Conservation (phyloP, 30 jellyfish, hydroid and myxozoan genomes). For the Aurelia aurita complex sp. Pacific region DNA sequence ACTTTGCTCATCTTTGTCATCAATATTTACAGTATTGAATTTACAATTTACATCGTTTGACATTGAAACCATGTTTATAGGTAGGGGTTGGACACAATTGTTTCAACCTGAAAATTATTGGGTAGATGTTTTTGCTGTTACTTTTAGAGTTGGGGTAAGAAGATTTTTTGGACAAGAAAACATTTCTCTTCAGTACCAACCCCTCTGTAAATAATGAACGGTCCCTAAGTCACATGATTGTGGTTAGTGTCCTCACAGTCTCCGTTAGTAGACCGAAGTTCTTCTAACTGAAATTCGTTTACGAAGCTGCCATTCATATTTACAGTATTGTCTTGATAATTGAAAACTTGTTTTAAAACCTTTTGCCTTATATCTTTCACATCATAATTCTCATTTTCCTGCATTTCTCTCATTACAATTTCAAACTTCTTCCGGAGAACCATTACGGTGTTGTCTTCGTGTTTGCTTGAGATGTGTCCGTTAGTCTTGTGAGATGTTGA, state of each 20-base stretch:
- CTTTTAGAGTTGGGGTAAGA: no score
- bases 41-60: no score
- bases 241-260: background rate
- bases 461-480: no score
- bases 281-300: constrained; percentile 20
- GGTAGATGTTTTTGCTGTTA: no score
- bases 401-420: constrained; percentile 29
- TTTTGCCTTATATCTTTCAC: constrained; percentile 8
- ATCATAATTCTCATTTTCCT: constrained; percentile 18
- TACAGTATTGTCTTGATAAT: background rate
- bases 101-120: no score
- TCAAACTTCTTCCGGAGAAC: constrained; percentile 26
- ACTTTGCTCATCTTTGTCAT: no score
- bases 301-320: background rate
- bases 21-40: no score
- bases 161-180: no score
- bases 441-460: background rate
- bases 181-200: no score
- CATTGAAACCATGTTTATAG: no score
- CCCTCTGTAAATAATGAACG: background rate
- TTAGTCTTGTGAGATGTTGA: background rate
- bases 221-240: background rate
- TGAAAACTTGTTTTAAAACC: constrained; percentile 21
- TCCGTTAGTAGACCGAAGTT: constrained; percentile 6
- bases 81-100: background rate